These are phyloP conservation scores for Lethrus apterus DNA, from an alignment of 1,140 invertebrate genomes.

Conservation along the genomic window DNA sequence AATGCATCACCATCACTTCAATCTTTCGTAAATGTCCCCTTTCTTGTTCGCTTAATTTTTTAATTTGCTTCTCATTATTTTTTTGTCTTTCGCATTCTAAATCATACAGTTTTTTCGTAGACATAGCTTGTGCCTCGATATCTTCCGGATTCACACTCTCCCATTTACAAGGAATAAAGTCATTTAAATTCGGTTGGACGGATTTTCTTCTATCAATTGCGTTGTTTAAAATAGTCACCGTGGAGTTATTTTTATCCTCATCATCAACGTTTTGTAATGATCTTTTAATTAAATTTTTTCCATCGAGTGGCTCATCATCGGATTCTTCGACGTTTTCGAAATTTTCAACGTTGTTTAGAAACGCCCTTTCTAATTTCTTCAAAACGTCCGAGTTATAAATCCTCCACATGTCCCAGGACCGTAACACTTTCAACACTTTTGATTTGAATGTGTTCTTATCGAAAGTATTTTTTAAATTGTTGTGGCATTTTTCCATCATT, in stretches of 20 bases:
- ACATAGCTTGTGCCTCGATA: constrained; percentile 77
- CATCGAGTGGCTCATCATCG: constrained; percentile 34
- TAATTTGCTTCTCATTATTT: constrained; percentile 15
- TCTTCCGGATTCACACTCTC: constrained; percentile 83
- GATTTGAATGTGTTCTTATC: constrained; percentile 93
- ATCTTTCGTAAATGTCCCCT: constrained; percentile 78
- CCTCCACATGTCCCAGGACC: constrained; percentile 95
- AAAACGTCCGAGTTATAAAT: constrained; percentile 91
- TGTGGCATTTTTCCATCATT: constrained; percentile 66
- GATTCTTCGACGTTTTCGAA: constrained; percentile 24
- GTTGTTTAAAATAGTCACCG: constrained; percentile 18
- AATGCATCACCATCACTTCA: constrained; percentile 86
- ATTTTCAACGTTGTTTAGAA: constrained; percentile 45
- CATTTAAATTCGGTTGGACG: constrained; percentile 34
- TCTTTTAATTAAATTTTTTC: constrained; percentile 36
- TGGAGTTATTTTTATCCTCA: not conserved
- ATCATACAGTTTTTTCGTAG: constrained; percentile 74
- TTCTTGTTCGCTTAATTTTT: constrained; percentile 54
- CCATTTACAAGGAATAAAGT: constrained; percentile 86
- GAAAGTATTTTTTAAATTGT: constrained; percentile 70
- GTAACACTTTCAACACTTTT: constrained; percentile 82
- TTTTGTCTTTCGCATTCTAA: constrained; percentile 41
- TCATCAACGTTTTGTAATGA: constrained; percentile 17
- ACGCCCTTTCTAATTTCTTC: constrained; percentile 83
- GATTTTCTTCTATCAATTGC: constrained; percentile 2